Evolutionary conservation across 2,113 vertebrate genomes (phyloP), one percentile per base, ranked within the genome.

Genomic region (Mohoua ochrocephala): DNA sequence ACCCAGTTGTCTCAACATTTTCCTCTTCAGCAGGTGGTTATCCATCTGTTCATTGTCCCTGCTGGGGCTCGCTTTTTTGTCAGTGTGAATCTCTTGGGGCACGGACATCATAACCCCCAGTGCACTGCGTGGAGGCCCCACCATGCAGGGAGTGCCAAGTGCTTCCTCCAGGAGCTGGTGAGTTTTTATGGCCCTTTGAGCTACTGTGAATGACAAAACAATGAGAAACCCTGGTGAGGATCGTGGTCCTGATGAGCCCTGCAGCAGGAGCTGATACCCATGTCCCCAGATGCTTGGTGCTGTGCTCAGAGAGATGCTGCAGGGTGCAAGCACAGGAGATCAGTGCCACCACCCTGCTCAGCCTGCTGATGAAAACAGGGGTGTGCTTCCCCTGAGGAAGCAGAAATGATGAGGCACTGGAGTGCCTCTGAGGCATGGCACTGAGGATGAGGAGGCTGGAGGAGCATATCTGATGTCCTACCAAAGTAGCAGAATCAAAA

Each of bases 11-110:
- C 87, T 93, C 87, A 52, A 60, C 59, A 30, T 70, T 88, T 90
- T 83, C 87, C 93, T 91, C 65, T 87, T 77, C 92, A 95, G 78
- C 83, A 84, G 95, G 93, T 75, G 89, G 94, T 95, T 89, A 84
- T 91, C 80, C 83, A 91, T 89, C 50, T 35, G 1, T 63, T 80
- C 71, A 54, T 92, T 93, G 65, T 39, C 54, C 44, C 52, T 79
- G 52, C 70, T 80, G 84, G 15, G 27, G 8, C 1, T 84, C 68
- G 56, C 26, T 81, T 80, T 92, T 50, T 33, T 52, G 0, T 54
- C 3, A 0, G 16, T 37, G n/a, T 67, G 44, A 59, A 69, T 37
- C 2, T 2, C 26, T 6, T 65, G 61, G 42, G 45, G 6, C 52
- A 45, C 0, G 11, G 49, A 3, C 7, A 41, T 21, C 7, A 41